Base-by-base conservation (phyloP, 2,888 invertebrate genomes). In the Dynastes hyllus region DNA sequence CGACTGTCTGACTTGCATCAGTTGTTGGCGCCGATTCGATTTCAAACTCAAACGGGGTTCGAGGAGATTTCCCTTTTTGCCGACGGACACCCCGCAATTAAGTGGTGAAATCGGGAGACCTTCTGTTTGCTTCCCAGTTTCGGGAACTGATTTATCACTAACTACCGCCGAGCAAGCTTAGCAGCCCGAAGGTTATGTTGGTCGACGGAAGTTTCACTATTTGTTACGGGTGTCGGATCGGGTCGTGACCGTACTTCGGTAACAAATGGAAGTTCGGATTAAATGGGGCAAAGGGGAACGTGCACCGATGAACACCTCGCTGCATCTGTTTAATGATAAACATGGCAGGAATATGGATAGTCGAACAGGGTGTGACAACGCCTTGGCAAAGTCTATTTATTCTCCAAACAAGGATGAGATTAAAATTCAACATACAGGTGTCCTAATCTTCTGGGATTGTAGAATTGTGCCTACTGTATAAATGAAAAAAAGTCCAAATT, bases 181-280 rank as follows among this genome's bases (percentile, higher is more conserved):
- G 22, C 6, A 11, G 32, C 40, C 22, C 40, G 45, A 22, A 67
- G 45, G 55, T 58, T 58, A 58, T 58, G 22, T 58, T 5, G 53
- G 55, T 29, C 51, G 51, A 50, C 69, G 69, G 66, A 69, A 69
- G 69, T 69, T 69, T 69, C 69, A 51, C 29, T 69, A 51, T 51
- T 50, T 69, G 69, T 53, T 29, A 69, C 69, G 29, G 29, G 37
- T 40, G 40, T 66, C 40, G 40, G 40, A 40, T 29, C 11, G 51
- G 51, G 50, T 22, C 66, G 66, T 67, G 66, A 67, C 66, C 66
- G 40, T 45, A 67, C 45, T 45, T 69, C 69, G 50, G 6, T 2
- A 40, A 29, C 51, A 69, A 69, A 69, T 69, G 51, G 29, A 69
- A 69, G 13, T 51, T 69, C 13, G 51, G 27, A 51, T 51, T 69